Evolutionary conservation across 2,888 invertebrate species (phyloP), one percentile per base, ranked within the genome.

Genomic region (Megalurothrips usitatus): DNA sequence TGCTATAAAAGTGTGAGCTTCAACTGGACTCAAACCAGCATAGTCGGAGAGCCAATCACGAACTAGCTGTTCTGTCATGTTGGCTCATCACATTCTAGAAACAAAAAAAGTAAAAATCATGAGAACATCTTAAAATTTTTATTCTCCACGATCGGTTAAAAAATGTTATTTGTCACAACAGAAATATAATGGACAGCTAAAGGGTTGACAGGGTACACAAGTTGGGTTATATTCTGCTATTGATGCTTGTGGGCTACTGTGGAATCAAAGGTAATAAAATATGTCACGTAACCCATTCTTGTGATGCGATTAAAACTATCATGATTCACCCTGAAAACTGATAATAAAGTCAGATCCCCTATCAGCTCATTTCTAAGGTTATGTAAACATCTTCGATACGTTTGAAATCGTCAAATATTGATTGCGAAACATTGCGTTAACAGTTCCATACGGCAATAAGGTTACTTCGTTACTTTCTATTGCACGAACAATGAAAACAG

Each of bases 1-100:
- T 49, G 91, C 91, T 63, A 94, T 92, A 89, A 94, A 95, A 81
- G 94, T 92, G 85, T 92, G 92, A 82, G 94, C 89, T 87, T 95
- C 95, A 84, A 92, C 91, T 81, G 93, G 91, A 85, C 93, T 92
- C 83, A 94, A 87, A 80, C 92, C 89, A 83, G 92, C 91, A 88
- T 92, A 95, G 86, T 96, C 96, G 84, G 91, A 90, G 84, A 96
- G 88, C 95, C 95, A 96, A 87, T 96, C 95, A 84, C 90, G 89
- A 84, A 95, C 92, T 82, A 88, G 85, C 83, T 87, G 87, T 83
- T 89, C 89, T 78, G 68, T 75, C 68, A 75, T 75, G 23, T 75
- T 75, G 68, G 10, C 68, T 26, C 58, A 75, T 75, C 26, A 75
- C 68, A 26, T 75, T 26, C 68, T 75, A 26, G 10, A 23, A 75